Percentiles rank a stretch among this genome's conserved stretches.
These are phyloP conservation scores for Poeciliopsis paucimaculata DNA, from an alignment of 2,797 vertebrate genomes.

Conservation along the genomic window DNA sequence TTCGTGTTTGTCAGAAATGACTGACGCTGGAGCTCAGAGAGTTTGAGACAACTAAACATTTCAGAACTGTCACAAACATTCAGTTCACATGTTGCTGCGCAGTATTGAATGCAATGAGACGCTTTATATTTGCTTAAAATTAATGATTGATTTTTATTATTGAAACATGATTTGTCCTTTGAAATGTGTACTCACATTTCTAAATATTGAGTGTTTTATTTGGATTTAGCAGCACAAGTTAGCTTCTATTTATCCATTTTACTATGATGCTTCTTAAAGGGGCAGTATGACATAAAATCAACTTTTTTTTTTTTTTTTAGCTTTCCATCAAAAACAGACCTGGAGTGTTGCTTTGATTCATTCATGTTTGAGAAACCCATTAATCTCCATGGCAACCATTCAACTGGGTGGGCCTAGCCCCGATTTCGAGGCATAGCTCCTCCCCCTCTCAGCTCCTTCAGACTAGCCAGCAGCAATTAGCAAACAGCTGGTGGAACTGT, in stretches of 20 bases:
- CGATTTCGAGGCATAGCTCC: no score
- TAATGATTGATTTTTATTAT: not conserved
- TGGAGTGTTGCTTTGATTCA: no score
- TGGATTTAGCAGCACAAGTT: not conserved
- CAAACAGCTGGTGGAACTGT: no score
- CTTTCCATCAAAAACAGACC: no score
- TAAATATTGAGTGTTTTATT: not conserved
- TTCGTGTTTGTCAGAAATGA: conserved; percentile 38
- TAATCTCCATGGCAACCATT: no score
- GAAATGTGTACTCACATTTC: not conserved
- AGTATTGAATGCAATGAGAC: not conserved
- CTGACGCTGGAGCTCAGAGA: not conserved
- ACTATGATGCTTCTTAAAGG: not conserved
- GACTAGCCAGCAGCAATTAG: no score
- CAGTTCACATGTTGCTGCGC: not conserved
- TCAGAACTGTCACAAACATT: not conserved
- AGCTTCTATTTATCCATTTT: not conserved
- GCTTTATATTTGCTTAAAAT: not conserved
- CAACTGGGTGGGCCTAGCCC: no score
- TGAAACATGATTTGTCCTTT: not conserved
- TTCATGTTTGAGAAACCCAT: no score
- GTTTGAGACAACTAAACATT: conserved; percentile 15
- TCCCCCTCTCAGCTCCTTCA: no score
- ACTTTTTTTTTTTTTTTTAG: not conserved
- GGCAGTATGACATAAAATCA: not conserved